Evolutionary conservation across 2,113 vertebrate species (phyloP).

Genomic region (Ailurus styani): DNA sequence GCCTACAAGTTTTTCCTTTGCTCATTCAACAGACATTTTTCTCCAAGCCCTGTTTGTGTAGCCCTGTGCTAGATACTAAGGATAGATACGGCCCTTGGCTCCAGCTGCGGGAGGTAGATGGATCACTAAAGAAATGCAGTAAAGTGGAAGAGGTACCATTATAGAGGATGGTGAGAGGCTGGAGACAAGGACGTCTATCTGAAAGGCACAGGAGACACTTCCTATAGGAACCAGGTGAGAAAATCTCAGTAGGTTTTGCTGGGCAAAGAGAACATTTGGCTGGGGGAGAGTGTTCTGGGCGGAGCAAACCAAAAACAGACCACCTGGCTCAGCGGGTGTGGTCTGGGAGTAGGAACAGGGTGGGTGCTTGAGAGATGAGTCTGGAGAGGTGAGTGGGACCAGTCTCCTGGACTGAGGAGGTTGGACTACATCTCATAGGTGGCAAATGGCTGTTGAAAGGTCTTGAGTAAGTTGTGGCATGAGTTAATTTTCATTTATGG

Average conservation of each 20-base stretch:
- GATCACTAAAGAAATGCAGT: not conserved
- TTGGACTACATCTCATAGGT: not conserved
- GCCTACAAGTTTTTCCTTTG: not conserved
- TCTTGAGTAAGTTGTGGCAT: not conserved
- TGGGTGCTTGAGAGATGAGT: not conserved
- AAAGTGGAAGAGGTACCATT: not conserved
- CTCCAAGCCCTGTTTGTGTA: not conserved
- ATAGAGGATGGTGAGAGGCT: not conserved
- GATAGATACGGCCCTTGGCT: no score
- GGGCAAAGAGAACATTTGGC: not conserved
- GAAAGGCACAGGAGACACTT: not conserved
- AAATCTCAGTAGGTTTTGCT: not conserved
- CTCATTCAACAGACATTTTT: not conserved
- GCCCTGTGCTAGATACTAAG: not conserved
- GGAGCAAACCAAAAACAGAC: not conserved
- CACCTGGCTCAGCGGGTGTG: not conserved
- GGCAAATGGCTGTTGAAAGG: not conserved
- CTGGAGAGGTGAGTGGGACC: not conserved
- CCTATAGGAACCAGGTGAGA: not conserved
- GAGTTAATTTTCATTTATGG: not conserved
- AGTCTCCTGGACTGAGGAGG: not conserved
- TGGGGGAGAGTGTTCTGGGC: not conserved
- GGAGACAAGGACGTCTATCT: not conserved
- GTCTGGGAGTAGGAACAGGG: accelerated
- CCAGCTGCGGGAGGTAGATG: not conserved